These are phyloP conservation scores for Epinephelus awoara DNA, from an alignment of 2,797 vertebrate genomes.

Conservation along the genomic window DNA sequence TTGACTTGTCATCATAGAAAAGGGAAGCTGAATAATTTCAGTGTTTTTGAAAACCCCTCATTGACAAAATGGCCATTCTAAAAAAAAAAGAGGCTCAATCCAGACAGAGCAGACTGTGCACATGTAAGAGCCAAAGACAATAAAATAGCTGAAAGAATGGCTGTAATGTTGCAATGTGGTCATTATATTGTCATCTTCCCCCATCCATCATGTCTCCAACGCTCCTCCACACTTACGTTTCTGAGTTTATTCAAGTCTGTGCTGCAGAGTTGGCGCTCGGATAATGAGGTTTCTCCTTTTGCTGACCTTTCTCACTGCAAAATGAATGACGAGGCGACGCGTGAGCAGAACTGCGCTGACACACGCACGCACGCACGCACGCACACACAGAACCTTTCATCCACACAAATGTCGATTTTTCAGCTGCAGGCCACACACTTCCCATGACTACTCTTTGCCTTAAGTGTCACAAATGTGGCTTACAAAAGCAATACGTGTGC, in stretches of 20 bases:
- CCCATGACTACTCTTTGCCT: background rate
- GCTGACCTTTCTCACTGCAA: constrained; percentile 59
- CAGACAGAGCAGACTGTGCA: constrained; percentile 7
- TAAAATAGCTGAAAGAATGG: constrained; percentile 12
- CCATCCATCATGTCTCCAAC: constrained; percentile 41
- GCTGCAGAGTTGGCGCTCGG: constrained; percentile 4
- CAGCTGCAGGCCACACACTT: constrained; percentile 15
- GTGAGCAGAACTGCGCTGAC: constrained; percentile 29
- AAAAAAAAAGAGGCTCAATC: constrained; percentile 19
- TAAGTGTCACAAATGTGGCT: background rate
- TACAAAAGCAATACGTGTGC: background rate
- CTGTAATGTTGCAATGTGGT: constrained; percentile 24
- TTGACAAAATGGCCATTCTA: constrained; percentile 13
- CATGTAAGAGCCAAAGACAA: background rate
- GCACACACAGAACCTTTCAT: background rate
- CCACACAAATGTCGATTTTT: background rate
- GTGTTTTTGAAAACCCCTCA: constrained; percentile 1
- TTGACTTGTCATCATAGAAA: no score
- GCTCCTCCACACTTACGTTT: constrained; percentile 11
- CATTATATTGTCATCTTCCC: constrained; percentile 49
- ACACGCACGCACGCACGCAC: no score
- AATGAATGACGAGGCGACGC: constrained; percentile 25
- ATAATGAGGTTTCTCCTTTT: constrained; percentile 56
- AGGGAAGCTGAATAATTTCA: background rate
- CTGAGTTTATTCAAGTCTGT: constrained; percentile 41